A percentile compares a stretch with the other conserved stretches of the same genome.
Evolutionary conservation across 2,113 vertebrate genomes (phyloP).

Genomic region (Ursus arctos): DNA sequence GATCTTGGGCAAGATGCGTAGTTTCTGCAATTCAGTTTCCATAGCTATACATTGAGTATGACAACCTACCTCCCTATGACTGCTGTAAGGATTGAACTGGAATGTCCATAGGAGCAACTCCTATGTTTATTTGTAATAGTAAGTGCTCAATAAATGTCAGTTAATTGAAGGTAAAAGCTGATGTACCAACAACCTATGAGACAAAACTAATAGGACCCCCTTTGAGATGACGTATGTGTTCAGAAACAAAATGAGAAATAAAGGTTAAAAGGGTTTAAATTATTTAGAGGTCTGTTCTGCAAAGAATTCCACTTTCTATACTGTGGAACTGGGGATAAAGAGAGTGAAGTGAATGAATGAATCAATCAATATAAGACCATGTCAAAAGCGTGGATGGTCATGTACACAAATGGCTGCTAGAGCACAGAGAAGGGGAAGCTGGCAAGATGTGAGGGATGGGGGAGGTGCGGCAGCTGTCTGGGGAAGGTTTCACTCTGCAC

Average conservation of each 20-base stretch:
- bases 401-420: neutral
- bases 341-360: neutral
- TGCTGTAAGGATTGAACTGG: neutral
- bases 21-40: neutral
- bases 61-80: neutral
- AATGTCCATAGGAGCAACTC: neutral
- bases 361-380: neutral
- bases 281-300: neutral
- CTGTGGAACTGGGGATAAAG: neutral
- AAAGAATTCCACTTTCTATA: neutral
- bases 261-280: neutral
- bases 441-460: fast-evolving
- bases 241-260: slow-evolving; percentile 36
- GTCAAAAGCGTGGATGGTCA: neutral
- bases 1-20: neutral
- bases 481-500: neutral
- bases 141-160: neutral
- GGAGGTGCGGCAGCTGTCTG: neutral
- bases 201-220: neutral
- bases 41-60: neutral
- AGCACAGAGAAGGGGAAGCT: neutral
- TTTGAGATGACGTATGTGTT: neutral
- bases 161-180: slow-evolving; percentile 6
- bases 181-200: neutral
- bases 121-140: neutral